Evolutionary conservation across 2,888 invertebrate species (phyloP).

Genomic region (Laspeyria flexula): DNA sequence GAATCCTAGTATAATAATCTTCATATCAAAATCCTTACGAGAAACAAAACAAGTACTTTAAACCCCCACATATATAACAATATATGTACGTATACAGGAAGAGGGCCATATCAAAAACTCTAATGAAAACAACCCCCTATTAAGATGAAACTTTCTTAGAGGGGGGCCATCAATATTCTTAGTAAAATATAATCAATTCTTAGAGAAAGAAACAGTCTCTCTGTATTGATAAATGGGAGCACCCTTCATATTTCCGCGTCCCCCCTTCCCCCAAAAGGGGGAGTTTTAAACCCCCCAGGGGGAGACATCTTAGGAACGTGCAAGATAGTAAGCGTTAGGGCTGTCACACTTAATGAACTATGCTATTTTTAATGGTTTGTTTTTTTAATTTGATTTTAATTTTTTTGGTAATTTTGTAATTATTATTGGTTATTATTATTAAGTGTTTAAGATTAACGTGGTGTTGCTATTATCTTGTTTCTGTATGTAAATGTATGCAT

Average conservation of each 20-base stretch:
- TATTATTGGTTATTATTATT: background rate
- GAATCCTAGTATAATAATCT: too few species aligned
- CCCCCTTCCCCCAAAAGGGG: conserved; percentile 51
- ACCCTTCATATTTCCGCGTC: conserved; percentile 85
- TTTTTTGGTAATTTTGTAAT: conserved; percentile 48
- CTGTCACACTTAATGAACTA: conserved; percentile 83
- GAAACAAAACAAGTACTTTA: background rate
- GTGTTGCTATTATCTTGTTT: too few species aligned
- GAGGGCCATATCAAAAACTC: conserved; percentile 72
- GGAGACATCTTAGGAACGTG: conserved; percentile 82
- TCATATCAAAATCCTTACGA: background rate
- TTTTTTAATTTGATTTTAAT: conserved; percentile 33
- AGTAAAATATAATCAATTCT: conserved; percentile 85
- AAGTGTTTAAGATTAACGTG: too few species aligned
- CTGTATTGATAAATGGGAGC: conserved; percentile 86
- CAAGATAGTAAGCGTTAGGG: conserved; percentile 83
- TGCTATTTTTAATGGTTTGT: conserved; percentile 66
- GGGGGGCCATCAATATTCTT: conserved; percentile 81
- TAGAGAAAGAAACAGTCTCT: conserved; percentile 85
- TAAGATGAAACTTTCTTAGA: conserved; percentile 67
- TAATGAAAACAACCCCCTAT: conserved; percentile 70
- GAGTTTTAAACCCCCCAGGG: conserved; percentile 55
- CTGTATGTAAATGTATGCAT: too few species aligned
- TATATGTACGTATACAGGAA: conserved; percentile 38
- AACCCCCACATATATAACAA: conserved; percentile 15